Evolutionary conservation across 2,113 vertebrate genomes (phyloP), one percentile per base, ranked within the genome.

Genomic region (Pungitius pungitius): DNA sequence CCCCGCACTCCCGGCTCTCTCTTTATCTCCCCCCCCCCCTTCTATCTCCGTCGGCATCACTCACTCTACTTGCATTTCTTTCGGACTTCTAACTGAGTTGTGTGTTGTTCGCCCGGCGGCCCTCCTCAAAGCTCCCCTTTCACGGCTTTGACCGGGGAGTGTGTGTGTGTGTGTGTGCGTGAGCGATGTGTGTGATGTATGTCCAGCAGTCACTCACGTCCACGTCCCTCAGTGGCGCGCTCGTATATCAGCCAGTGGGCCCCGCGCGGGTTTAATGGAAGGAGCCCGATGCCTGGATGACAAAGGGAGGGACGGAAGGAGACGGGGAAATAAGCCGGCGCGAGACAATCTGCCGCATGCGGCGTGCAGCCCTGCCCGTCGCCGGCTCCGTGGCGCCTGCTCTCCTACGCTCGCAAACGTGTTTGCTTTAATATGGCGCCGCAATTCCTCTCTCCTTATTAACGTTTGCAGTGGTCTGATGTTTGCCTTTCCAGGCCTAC

Each of bases 171-270:
- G 77, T 76, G 78, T 65, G 65, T 68, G 73, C 76, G 75, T 87
- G 85, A 84, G 77, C 78, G 86, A 85, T 80, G 81, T 87, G 77
- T 82, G 69, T 87, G 80, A 90, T 88, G 80, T 86, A 87, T 84
- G 87, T 90, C 87, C 85, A 82, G 83, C 85, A 81, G 85, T 90
- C 77, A 15, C 76, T 91, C 88, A 87, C 80, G 88, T 87, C 80
- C 77, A 69, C 70, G 76, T 80, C 66, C 70, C 82, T 77, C 62
- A 59, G 63, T 85, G 82, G 85, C 75, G 77, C 69, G 39, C 77
- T 86, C 87, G 33, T 91, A 88, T 58, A 87, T 90, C 88, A 90
- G 42, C 85, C 78, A 67, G 35, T 18, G 42, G 71, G 81, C 67
- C 65, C 56, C 37, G 75, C 58, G 68, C 60, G 55, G n/a, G 71